Percentiles rank a stretch among this genome's conserved stretches.
phyloP scores from a whole-genome alignment of 1,140 invertebrate species.

The Nephotettix cincticeps region DNA sequence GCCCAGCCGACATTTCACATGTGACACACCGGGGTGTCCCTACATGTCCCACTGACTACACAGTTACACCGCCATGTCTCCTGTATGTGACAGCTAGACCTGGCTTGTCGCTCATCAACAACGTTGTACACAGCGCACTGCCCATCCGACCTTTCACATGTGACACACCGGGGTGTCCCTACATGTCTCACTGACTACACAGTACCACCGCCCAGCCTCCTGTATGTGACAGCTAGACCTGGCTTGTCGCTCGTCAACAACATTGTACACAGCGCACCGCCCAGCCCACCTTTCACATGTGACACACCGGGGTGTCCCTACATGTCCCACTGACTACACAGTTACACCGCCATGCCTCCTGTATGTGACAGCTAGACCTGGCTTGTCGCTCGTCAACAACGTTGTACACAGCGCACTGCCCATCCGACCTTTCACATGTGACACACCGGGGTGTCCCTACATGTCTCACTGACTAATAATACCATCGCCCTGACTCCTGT shows the following conservation, averaged over 20 bases:
- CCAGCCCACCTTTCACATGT: background rate
- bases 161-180: background rate
- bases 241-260: background rate
- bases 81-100: too few species aligned
- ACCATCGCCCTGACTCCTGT: too few species aligned
- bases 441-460: background rate
- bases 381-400: background rate
- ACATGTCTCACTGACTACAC: background rate
- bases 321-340: background rate
- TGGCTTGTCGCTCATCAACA: background rate
- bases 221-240: too few species aligned
- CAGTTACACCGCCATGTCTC: too few species aligned
- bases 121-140: background rate
- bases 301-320: background rate
- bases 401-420: background rate
- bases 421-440: background rate
- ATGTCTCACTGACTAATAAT: background rate
- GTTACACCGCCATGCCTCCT: too few species aligned
- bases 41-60: too few species aligned
- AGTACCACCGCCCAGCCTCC: too few species aligned
- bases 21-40: too few species aligned
- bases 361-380: background rate
- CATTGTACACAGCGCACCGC: background rate
- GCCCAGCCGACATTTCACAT: background rate
- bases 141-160: background rate